Conservation (phyloP, 2,888 invertebrate genomes). For the Hyppa rectilinea region DNA sequence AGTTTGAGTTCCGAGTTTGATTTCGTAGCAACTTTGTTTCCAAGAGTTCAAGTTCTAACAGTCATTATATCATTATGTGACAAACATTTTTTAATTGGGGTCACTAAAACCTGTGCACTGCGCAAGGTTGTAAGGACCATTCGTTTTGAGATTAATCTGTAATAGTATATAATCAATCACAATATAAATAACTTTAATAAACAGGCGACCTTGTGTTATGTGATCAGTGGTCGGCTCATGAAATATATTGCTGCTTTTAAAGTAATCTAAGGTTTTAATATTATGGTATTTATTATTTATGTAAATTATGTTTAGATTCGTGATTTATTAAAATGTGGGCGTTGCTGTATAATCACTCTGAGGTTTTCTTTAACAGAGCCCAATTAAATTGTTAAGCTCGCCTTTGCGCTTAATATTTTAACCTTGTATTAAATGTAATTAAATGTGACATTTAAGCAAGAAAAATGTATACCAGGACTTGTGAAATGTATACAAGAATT, state of each 20-base stretch:
- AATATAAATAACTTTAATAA: slow-evolving; percentile 33
- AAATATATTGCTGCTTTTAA: neutral
- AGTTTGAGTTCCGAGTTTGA: too few relatives aligned
- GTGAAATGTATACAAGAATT: too few relatives aligned
- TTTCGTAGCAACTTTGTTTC: too few relatives aligned
- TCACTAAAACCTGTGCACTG: neutral
- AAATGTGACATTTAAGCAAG: neutral
- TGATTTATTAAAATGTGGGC: slow-evolving; percentile 7
- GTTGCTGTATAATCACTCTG: neutral
- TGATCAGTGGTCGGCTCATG: neutral
- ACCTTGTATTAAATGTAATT: slow-evolving; percentile 10
- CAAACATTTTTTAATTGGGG: slow-evolving; percentile 11
- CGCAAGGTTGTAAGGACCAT: slow-evolving; percentile 7
- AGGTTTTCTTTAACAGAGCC: too few relatives aligned
- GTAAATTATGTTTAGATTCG: neutral
- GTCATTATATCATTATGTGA: slow-evolving; percentile 23
- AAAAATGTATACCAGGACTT: too few relatives aligned
- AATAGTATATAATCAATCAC: slow-evolving; percentile 7
- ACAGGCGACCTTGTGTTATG: slow-evolving; percentile 12
- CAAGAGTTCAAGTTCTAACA: neutral
- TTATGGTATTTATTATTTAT: neutral
- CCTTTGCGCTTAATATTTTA: neutral
- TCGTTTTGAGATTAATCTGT: slow-evolving; percentile 37
- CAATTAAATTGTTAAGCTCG: neutral
- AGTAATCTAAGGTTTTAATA: neutral